Evolutionary conservation across 2,888 invertebrate genomes (phyloP).

Genomic region (Subacronicta megacephala): DNA sequence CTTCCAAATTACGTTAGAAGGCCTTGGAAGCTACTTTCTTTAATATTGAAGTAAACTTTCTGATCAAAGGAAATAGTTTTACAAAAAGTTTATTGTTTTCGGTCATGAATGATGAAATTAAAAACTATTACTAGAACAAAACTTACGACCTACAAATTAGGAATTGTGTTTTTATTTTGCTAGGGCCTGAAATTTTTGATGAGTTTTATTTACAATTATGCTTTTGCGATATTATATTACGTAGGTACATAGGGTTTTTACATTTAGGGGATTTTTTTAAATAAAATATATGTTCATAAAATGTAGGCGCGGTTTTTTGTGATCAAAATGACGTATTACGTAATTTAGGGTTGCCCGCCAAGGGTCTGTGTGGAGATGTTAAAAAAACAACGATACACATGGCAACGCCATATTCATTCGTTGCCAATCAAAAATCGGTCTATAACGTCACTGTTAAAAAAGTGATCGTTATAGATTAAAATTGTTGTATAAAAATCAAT

Average conservation of each 20-base stretch:
- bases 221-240: conserved; percentile 15
- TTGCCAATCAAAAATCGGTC: conserved; percentile 58
- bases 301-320: conserved; percentile 62
- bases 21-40: too few relatives aligned
- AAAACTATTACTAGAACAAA: too few relatives aligned
- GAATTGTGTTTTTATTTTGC: conserved; percentile 3
- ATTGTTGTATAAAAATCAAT: conserved; percentile 57
- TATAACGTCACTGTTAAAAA: conserved; percentile 43
- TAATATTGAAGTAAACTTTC: too few relatives aligned
- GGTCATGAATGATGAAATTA: neutral
- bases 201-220: conserved; percentile 4
- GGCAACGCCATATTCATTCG: conserved; percentile 52
- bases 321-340: conserved; percentile 67
- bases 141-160: too few relatives aligned
- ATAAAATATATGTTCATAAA: conserved; percentile 61
- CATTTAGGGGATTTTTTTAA: conserved; percentile 39
- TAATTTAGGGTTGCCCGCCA: conserved; percentile 58
- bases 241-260: conserved; percentile 20
- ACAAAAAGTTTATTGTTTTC: neutral
- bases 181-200: conserved; percentile 26
- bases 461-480: conserved; percentile 47
- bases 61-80: neutral
- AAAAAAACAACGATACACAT: conserved; percentile 56
- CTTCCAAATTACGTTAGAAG: too few relatives aligned
- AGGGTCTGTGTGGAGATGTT: conserved; percentile 52